A percentile compares a stretch with the other conserved stretches of the same genome.
Conservation (phyloP, 2,113 vertebrate genomes). For the Kobus ellipsiprymnus region DNA sequence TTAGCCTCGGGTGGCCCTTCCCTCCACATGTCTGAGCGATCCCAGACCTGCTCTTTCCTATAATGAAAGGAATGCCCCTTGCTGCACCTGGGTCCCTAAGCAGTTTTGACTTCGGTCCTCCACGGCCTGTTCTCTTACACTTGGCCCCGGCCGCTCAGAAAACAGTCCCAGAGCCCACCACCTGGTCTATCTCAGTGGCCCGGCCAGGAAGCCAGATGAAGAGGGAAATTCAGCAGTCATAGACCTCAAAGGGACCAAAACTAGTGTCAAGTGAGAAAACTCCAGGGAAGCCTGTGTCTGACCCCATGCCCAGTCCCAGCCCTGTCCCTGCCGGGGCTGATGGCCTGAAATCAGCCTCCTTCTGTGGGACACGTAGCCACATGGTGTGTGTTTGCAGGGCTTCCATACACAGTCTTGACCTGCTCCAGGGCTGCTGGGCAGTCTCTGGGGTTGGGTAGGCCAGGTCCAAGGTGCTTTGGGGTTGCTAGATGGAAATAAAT, state of each 20-base stretch:
- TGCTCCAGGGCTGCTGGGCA: not conserved
- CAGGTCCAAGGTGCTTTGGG: not conserved
- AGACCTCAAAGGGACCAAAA: conserved; percentile 51
- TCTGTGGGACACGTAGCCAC: not conserved
- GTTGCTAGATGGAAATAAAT: not conserved
- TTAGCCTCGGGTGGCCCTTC: conserved; percentile 66
- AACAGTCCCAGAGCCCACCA: conserved; percentile 90
- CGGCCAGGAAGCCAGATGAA: conserved; percentile 85
- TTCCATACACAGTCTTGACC: not conserved
- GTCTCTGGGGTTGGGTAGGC: not conserved
- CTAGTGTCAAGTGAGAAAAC: conserved; percentile 13
- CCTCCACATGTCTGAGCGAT: conserved; percentile 82
- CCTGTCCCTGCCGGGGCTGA: conserved; percentile 26
- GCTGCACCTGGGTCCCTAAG: conserved; percentile 76
- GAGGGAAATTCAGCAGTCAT: conserved; percentile 84
- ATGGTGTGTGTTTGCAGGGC: not conserved
- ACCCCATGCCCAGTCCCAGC: not conserved
- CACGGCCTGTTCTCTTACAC: conserved; percentile 71
- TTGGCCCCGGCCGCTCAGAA: conserved; percentile 73
- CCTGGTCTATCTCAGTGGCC: conserved; percentile 86
- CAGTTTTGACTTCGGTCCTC: conserved; percentile 81
- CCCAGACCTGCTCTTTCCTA: conserved; percentile 79
- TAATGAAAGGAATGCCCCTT: conserved; percentile 87
- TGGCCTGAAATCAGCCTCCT: not conserved
- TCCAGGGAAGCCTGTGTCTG: conserved; percentile 63